Evolutionary conservation across 2,888 invertebrate species (phyloP).

Genomic region (Saturnia pavonia): DNA sequence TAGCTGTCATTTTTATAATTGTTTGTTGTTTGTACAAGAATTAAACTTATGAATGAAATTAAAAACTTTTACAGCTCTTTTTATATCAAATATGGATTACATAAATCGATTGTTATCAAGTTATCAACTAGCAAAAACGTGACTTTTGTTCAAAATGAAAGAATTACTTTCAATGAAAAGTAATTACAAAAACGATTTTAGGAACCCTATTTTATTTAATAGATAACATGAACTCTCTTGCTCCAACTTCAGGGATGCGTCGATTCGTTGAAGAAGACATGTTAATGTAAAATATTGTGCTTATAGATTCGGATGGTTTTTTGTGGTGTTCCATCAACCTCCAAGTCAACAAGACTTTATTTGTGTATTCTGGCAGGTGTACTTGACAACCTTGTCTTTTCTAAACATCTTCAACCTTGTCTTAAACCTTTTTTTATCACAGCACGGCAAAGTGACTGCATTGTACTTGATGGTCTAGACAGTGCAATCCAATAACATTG

Average conservation of each 20-base stretch:
- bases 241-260: not conserved
- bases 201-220: not conserved
- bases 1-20: slow-evolving; percentile 17
- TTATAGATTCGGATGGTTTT: too few species aligned
- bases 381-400: too few species aligned
- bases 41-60: slow-evolving; percentile 2
- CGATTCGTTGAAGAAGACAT: not conserved
- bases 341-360: too few species aligned
- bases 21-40: slow-evolving; percentile 4
- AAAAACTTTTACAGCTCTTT: not conserved
- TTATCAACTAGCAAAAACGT: not conserved
- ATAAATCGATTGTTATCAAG: not conserved
- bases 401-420: too few species aligned
- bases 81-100: not conserved
- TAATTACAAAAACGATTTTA: not conserved
- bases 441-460: too few species aligned
- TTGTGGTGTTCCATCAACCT: too few species aligned
- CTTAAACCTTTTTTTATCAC: too few species aligned
- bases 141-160: not conserved
- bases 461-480: too few species aligned
- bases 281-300: not conserved
- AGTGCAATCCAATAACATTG: too few species aligned
- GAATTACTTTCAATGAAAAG: not conserved
- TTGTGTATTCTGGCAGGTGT: too few species aligned
- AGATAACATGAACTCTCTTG: not conserved